These are phyloP conservation scores for Brachypterus glaber DNA, from an alignment of 2,888 invertebrate species.

Conservation along the genomic window DNA sequence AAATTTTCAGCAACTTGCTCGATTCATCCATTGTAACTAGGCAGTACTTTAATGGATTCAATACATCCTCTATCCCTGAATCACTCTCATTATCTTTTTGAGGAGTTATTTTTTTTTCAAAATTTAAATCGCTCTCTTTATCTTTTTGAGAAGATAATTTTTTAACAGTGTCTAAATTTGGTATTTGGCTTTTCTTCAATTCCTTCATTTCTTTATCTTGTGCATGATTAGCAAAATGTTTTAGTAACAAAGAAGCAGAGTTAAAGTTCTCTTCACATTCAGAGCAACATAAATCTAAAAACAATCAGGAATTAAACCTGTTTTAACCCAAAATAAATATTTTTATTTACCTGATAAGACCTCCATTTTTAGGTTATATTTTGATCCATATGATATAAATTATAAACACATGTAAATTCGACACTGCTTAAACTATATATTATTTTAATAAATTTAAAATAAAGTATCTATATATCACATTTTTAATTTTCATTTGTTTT, in stretches of 20 bases:
- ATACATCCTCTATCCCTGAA: constrained; percentile 24
- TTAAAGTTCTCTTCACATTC: constrained; percentile 32
- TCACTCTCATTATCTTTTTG: constrained; percentile 18
- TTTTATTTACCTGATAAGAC: neutral
- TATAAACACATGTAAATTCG: too few relatives aligned
- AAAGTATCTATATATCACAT: too few relatives aligned
- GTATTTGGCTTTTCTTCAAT: constrained; percentile 11
- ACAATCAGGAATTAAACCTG: neutral
- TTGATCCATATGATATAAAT: too few relatives aligned
- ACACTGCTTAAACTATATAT: too few relatives aligned
- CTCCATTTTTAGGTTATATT: neutral
- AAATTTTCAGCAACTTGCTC: too few relatives aligned
- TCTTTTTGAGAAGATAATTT: constrained; percentile 15
- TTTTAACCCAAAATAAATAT: neutral
- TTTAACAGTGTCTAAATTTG: constrained; percentile 8
- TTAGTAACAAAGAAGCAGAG: constrained; percentile 32
- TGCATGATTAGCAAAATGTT: constrained; percentile 36
- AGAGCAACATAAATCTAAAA: constrained; percentile 29
- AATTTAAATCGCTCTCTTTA: constrained; percentile 11
- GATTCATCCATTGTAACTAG: constrained; percentile 30
- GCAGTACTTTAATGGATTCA: constrained; percentile 32
- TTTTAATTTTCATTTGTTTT: too few relatives aligned
- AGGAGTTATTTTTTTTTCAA: constrained; percentile 9
- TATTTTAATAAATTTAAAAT: too few relatives aligned
- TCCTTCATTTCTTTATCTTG: neutral